These are phyloP conservation scores for Romanogobio albipinnatus DNA, from an alignment of 2,113 vertebrate genomes.

Conservation along the genomic window DNA sequence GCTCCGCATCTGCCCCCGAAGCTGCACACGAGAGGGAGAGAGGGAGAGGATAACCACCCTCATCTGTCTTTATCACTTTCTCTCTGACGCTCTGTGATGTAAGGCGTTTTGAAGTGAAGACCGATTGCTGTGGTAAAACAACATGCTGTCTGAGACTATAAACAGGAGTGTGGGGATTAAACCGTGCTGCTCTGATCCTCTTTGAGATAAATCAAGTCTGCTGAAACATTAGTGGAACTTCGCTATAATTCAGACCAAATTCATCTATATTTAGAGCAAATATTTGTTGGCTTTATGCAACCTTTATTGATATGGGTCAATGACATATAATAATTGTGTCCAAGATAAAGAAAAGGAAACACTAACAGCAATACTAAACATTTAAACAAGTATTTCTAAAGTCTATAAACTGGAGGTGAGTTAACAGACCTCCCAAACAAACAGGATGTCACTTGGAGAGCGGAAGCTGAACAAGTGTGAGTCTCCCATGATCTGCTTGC, in stretches of 20 bases:
- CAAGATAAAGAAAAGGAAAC: not conserved
- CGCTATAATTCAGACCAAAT: constrained; percentile 19
- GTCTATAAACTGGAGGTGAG: not conserved
- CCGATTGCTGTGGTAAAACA: constrained; percentile 25
- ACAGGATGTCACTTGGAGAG: not conserved
- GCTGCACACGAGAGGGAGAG: constrained; percentile 30
- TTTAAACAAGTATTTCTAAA: not conserved
- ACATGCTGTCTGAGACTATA: constrained; percentile 29
- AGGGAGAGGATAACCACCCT: constrained; percentile 36
- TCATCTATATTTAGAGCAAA: not conserved
- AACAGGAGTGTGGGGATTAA: constrained; percentile 19
- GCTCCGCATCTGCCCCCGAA: constrained; percentile 17
- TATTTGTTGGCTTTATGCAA: not conserved
- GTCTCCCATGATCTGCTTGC: not conserved
- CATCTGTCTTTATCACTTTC: constrained; percentile 46
- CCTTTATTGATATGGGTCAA: not conserved
- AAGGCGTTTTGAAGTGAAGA: constrained; percentile 39
- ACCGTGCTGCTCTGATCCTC: not conserved
- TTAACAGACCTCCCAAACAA: not conserved
- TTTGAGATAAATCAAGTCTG: constrained; percentile 29
- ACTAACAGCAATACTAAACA: not conserved
- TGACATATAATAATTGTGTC: not conserved
- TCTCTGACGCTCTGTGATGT: constrained; percentile 26
- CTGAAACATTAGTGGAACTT: not conserved
- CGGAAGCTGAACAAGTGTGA: not conserved